Conservation (phyloP, 1,140 invertebrate genomes). For the Laupala kohalensis region DNA sequence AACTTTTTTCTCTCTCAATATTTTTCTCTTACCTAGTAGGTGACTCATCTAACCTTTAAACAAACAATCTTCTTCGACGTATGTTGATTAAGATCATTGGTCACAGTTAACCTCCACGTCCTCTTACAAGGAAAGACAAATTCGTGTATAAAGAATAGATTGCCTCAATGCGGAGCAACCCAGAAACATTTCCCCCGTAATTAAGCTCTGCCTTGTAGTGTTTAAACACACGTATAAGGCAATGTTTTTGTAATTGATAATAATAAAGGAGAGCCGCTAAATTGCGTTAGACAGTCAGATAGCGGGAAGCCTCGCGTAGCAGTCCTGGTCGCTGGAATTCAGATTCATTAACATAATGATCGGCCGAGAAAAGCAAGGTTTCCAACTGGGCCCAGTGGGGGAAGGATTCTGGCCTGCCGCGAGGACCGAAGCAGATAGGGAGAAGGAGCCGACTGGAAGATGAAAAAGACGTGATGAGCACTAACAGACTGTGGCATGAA, state of each 20-base stretch:
- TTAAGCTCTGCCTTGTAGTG: not conserved
- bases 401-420: not conserved
- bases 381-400: not conserved
- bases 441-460: no score
- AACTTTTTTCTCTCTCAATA: no score
- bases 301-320: not conserved
- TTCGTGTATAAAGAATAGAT: not conserved
- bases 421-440: not conserved
- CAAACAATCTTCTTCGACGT: no score
- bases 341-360: not conserved
- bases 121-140: no score
- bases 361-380: not conserved
- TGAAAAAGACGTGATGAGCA: no score
- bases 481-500: no score
- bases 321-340: not conserved
- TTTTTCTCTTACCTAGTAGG: no score
- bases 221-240: not conserved
- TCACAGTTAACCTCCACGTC: no score
- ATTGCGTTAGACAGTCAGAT: not conserved
- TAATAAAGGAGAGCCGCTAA: not conserved
- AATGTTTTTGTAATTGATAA: not conserved
- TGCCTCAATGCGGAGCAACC: not conserved
- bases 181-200: not conserved
- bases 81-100: no score
- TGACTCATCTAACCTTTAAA: no score